These are phyloP conservation scores for Urocyon cinereoargenteus DNA, from an alignment of 2,797 vertebrate species.

Conservation along the genomic window DNA sequence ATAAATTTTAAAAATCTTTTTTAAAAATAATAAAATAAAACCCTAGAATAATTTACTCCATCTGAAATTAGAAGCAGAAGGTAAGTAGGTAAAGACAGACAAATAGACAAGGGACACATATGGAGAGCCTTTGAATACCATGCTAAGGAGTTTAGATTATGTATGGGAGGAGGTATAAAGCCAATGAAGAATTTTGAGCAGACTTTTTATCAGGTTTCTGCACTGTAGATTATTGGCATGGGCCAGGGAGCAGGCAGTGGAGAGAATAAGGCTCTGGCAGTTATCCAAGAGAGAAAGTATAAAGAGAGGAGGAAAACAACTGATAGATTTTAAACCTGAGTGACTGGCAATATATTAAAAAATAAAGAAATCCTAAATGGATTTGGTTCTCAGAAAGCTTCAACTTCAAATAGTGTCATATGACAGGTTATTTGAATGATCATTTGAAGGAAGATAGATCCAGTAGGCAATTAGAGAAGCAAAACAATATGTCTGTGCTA, in stretches of 20 bases:
- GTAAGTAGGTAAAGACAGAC: background rate
- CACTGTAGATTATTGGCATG: background rate
- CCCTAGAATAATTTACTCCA: background rate
- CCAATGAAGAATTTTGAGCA: conserved; percentile 22
- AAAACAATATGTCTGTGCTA: background rate
- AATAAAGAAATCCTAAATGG: background rate
- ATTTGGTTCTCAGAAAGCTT: conserved; percentile 46
- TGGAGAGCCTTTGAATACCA: conserved; percentile 5
- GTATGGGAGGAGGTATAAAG: background rate
- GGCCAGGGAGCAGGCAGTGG: background rate
- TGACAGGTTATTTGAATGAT: background rate
- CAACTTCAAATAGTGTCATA: conserved; percentile 17
- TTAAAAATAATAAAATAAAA: too few species aligned
- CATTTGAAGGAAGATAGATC: background rate
- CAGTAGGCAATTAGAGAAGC: background rate
- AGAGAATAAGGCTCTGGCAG: background rate
- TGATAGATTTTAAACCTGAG: background rate
- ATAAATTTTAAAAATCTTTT: too few species aligned
- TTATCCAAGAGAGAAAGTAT: background rate
- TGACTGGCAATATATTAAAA: background rate
- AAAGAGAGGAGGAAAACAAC: background rate
- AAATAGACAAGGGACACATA: background rate
- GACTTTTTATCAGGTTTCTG: conserved; percentile 43
- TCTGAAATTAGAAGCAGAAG: background rate
- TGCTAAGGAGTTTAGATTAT: conserved; percentile 1